These are phyloP conservation scores for Pyrochroa serraticornis DNA, from an alignment of 2,888 invertebrate species.

Conservation along the genomic window DNA sequence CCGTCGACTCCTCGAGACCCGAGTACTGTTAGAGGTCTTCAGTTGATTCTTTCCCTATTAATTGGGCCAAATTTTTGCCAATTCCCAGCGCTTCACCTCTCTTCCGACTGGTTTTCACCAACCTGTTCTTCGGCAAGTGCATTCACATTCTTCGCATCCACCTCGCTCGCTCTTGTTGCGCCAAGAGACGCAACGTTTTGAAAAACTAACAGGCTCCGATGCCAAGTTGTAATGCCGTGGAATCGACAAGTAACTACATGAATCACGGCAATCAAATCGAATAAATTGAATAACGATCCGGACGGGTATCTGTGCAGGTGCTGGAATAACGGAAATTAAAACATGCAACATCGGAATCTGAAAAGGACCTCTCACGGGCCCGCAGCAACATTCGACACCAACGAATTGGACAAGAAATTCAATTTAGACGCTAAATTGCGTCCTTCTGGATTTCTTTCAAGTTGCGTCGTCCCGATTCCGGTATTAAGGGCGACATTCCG, in stretches of 20 bases:
- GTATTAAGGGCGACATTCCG: too few relatives aligned
- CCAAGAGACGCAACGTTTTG: conserved; percentile 1
- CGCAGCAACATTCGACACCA: too few relatives aligned
- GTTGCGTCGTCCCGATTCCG: too few relatives aligned
- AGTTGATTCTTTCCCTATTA: too few relatives aligned
- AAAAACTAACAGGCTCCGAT: conserved; percentile 27
- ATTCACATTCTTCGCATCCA: conserved; percentile 34
- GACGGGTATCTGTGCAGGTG: conserved; percentile 6
- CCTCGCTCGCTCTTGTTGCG: too few relatives aligned
- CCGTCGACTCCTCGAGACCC: too few relatives aligned
- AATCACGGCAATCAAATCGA: conserved; percentile 37
- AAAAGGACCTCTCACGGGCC: neutral
- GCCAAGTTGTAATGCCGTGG: conserved; percentile 23
- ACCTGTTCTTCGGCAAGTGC: conserved; percentile 39
- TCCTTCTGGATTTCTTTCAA: too few relatives aligned
- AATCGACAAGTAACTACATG: conserved; percentile 29
- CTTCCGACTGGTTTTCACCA: conserved; percentile 13
- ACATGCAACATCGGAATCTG: neutral
- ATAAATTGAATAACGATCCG: conserved; percentile 36
- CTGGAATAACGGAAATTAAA: conserved; percentile 9
- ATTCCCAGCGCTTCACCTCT: too few relatives aligned
- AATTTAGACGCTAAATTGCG: too few relatives aligned
- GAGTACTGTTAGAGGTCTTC: too few relatives aligned
- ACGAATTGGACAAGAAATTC: too few relatives aligned
- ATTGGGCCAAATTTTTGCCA: too few relatives aligned